phyloP scores from a whole-genome alignment of 1,140 invertebrate species.

The Belonocnema kinseyi region DNA sequence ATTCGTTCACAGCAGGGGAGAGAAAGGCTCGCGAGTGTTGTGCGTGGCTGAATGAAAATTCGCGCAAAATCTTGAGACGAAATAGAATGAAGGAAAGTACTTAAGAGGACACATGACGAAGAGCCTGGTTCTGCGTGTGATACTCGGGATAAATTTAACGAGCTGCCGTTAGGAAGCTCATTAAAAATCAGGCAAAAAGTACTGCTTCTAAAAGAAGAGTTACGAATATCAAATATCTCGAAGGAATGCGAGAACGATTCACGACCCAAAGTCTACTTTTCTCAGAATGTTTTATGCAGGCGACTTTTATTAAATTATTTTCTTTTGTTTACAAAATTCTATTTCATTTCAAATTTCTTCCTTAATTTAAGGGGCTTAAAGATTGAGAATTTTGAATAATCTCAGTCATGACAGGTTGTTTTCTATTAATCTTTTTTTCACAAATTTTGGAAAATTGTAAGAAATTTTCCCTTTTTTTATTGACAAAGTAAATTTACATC shows the following conservation, averaged over 20 bases:
- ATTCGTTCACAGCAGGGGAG: constrained; percentile 27
- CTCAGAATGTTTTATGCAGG: too few relatives aligned
- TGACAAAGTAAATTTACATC: too few relatives aligned
- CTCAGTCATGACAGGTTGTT: too few relatives aligned
- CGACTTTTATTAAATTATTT: too few relatives aligned
- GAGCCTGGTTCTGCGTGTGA: constrained; percentile 19
- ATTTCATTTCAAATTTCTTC: too few relatives aligned
- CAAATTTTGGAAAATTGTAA: too few relatives aligned
- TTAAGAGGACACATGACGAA: constrained; percentile 13
- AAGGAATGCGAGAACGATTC: constrained; percentile 1
- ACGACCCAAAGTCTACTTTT: too few relatives aligned
- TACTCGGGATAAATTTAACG: constrained; percentile 29
- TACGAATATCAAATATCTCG: constrained; percentile 31
- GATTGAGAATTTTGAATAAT: too few relatives aligned
- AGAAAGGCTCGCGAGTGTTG: not conserved
- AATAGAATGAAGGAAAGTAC: constrained; percentile 26
- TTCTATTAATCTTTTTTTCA: too few relatives aligned
- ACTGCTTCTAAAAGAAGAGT: constrained; percentile 30
- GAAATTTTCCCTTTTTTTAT: too few relatives aligned
- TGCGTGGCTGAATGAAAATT: constrained; percentile 22
- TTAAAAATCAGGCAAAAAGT: constrained; percentile 20
- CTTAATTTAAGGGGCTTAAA: too few relatives aligned
- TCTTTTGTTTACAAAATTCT: too few relatives aligned
- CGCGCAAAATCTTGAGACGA: constrained; percentile 4
- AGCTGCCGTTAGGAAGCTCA: constrained; percentile 31